Percentiles rank a stretch among this genome's conserved stretches.
Evolutionary conservation across 2,113 vertebrate genomes (phyloP).

Genomic region (Sander vitreus): DNA sequence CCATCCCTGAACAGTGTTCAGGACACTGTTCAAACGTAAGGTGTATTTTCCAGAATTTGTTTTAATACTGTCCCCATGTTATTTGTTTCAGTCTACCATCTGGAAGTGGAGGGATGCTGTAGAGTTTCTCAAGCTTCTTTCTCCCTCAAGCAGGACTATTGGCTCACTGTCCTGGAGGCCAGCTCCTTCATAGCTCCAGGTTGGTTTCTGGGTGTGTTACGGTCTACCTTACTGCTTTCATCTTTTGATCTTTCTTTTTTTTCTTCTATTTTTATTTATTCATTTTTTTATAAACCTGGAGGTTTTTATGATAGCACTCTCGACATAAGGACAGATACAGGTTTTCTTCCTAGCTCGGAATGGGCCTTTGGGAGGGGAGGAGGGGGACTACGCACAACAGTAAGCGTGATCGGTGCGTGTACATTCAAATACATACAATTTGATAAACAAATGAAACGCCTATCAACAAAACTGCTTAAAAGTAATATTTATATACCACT

Average conservation of each 20-base stretch:
- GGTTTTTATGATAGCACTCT: neutral
- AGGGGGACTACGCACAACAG: no score
- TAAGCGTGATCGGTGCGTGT: no score
- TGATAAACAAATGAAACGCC: no score
- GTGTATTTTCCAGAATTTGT: neutral
- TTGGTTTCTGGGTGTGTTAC: neutral
- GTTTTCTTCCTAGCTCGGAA: no score
- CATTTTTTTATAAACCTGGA: no score
- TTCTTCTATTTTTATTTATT: neutral
- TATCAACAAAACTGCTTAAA: no score
- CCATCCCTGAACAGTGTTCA: neutral
- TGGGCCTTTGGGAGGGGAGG: no score
- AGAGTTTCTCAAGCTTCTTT: conserved; percentile 89
- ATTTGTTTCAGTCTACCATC: neutral
- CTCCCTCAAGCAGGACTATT: conserved; percentile 86
- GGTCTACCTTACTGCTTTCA: neutral
- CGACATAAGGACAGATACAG: no score
- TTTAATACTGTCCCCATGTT: neutral
- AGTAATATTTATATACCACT: no score
- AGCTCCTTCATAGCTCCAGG: conserved; percentile 90
- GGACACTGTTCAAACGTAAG: neutral
- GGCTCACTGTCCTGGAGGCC: conserved; percentile 88
- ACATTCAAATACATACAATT: no score
- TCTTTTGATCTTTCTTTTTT: no score
- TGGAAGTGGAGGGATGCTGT: conserved; percentile 39